Conservation (phyloP, 2,888 invertebrate species). For the Diachrysia chrysitis region DNA sequence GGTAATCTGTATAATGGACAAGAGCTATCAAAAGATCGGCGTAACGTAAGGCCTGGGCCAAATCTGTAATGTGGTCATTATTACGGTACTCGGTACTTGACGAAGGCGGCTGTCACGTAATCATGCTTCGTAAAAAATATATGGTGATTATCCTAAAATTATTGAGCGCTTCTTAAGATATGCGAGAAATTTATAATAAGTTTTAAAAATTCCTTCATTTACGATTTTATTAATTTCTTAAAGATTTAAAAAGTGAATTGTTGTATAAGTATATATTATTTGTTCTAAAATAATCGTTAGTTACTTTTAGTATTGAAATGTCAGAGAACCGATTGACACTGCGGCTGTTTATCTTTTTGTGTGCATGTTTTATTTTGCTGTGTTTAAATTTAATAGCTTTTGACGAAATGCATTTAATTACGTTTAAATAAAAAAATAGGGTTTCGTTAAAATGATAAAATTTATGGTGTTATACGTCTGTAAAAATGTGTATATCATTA, state of each 20-base stretch:
- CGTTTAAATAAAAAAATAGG: no score
- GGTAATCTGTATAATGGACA: constrained; percentile 7
- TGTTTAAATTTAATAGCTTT: no score
- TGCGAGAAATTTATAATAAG: constrained; percentile 12
- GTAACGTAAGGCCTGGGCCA: constrained; percentile 16
- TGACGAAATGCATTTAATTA: no score
- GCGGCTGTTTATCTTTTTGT: not conserved
- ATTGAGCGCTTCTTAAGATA: constrained; percentile 26
- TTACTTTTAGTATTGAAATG: not conserved
- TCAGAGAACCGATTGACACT: not conserved
- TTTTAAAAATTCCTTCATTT: constrained; percentile 16
- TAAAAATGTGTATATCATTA: not conserved
- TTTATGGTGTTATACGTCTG: no score
- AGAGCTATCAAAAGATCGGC: constrained; percentile 12
- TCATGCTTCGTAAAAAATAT: constrained; percentile 35
- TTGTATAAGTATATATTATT: not conserved
- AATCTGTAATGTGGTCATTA: constrained; percentile 48
- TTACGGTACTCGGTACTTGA: constrained; percentile 55
- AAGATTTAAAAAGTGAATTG: not conserved
- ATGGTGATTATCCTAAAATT: constrained; percentile 45
- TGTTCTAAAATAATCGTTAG: constrained; percentile 1
- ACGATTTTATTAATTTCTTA: not conserved
- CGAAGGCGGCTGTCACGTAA: constrained; percentile 40
- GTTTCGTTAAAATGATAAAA: no score
- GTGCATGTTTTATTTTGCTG: no score